Evolutionary conservation across 2,113 vertebrate genomes (phyloP), one percentile per base, ranked within the genome.

Genomic region (Pedetes capensis): DNA sequence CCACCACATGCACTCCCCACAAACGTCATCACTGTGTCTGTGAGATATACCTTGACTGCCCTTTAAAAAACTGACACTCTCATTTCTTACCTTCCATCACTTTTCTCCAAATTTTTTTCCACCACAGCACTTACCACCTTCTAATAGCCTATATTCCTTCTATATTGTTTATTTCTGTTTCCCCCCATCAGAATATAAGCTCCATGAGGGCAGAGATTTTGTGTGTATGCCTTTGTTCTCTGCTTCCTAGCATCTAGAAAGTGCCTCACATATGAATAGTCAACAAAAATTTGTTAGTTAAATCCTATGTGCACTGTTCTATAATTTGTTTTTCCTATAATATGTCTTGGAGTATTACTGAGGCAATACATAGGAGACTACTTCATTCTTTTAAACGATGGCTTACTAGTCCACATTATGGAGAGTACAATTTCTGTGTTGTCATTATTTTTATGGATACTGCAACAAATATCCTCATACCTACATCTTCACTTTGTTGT

Each of bases 21-120:
- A 29, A 13, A 10, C 44, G 6, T 10, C 6, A 17, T 8, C 6
- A 1, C 51, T 0, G 18, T 11, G 14, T 79, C 27, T 42, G 0
- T 74, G 39, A 55, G 34, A 66, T 44, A 81, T 66, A 27, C 34
- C 12, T 17, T 2, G 17, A 63, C 29, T 14, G 14, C 23, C 25
- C 72, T 79, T 68, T 69, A 29, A 61, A 69, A 76, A 59, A 59
- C 14, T n/a, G 53, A 53, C 44, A 5, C 42, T 59, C 25, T 71
- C 12, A 4, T 32, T 47, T 55, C 47, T 79, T 37, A n/a, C n/a
- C n/a, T n/a, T n/a, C n/a, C 12, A 27, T 74, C 29, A 37, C 32
- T 59, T 78, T 84, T 39, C 42, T 69, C 42, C 59, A n/a, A n/a
- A 2, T 83, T 47, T 11, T 18, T 53, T 49, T 83, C 20, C 13